phyloP scores from a whole-genome alignment of 2,797 vertebrate species.

The Falco concolor region DNA sequence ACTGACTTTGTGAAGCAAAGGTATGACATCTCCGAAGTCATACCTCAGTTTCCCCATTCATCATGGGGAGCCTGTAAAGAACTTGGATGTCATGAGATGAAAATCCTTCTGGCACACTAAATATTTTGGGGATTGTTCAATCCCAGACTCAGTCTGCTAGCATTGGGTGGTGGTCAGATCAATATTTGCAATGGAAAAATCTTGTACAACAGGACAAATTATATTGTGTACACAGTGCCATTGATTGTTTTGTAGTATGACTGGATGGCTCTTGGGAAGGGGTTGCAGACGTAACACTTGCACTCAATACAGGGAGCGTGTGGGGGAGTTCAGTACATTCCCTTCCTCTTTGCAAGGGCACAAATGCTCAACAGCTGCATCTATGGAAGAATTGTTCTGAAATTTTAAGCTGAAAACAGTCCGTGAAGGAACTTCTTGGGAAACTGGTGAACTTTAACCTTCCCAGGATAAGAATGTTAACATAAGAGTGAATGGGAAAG shows the following conservation, averaged over 20 bases:
- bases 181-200: background rate
- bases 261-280: background rate
- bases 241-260: background rate
- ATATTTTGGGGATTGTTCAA: background rate
- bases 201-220: background rate
- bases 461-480: constrained; percentile 5
- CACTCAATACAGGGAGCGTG: background rate
- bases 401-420: background rate
- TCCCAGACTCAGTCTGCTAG: background rate
- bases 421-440: constrained; percentile 56
- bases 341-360: background rate
- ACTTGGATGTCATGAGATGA: background rate
- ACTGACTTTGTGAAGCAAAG: background rate
- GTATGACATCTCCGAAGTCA: background rate
- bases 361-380: constrained; percentile 35
- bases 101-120: background rate
- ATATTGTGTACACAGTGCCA: background rate
- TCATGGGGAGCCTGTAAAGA: background rate
- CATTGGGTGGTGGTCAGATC: background rate
- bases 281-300: background rate
- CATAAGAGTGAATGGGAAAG: background rate
- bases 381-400: constrained; percentile 7
- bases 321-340: background rate
- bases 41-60: background rate
- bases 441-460: constrained; percentile 75